Evolutionary conservation across 1,140 invertebrate species (phyloP).

Genomic region (Hestina assimilis): DNA sequence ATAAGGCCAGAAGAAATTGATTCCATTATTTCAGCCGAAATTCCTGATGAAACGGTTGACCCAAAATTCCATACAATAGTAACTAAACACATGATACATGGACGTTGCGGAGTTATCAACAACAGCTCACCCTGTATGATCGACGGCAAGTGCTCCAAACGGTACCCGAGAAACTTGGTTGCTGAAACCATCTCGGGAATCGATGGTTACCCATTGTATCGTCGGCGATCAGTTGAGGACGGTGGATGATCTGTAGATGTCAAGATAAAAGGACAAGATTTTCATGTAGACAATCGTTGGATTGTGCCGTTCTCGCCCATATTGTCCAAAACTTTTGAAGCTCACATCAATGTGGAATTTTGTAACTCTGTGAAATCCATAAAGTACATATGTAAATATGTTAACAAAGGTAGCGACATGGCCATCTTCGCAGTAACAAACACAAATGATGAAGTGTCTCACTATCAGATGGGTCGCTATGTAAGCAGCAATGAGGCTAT

Average conservation of each 20-base stretch:
- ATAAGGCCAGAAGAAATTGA: conserved; percentile 63
- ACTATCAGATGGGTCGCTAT: conserved; percentile 28
- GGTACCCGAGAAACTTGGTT: neutral
- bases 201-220: neutral
- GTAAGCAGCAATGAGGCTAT: conserved; percentile 62
- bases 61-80: conserved; percentile 58
- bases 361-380: conserved; percentile 74
- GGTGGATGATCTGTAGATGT: neutral
- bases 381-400: conserved; percentile 72
- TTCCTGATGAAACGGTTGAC: conserved; percentile 68
- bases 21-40: conserved; percentile 74
- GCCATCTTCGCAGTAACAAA: conserved; percentile 57
- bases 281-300: neutral
- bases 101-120: conserved; percentile 47
- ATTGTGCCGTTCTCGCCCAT: neutral
- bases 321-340: conserved; percentile 43
- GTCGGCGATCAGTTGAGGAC: neutral
- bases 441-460: conserved; percentile 38
- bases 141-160: too few species aligned
- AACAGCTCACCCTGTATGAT: conserved; percentile 31
- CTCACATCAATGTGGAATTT: conserved; percentile 76
- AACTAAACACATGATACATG: conserved; percentile 75
- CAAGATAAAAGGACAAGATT: neutral
- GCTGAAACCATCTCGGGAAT: neutral
- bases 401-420: conserved; percentile 70